These are phyloP conservation scores for Ferrisia virgata DNA, from an alignment of 2,888 invertebrate species.

Conservation along the genomic window DNA sequence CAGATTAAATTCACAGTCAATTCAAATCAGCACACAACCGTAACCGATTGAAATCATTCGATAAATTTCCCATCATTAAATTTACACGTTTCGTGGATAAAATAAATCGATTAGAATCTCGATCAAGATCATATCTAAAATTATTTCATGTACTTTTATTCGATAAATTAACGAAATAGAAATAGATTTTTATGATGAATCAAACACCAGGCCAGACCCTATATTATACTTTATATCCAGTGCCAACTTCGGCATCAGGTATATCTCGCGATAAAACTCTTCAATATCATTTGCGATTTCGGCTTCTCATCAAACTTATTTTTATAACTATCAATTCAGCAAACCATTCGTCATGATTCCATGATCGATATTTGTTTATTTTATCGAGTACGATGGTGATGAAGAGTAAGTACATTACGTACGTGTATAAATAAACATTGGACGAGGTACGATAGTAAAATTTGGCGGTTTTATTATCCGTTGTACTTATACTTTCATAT, in stretches of 20 bases:
- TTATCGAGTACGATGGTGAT: background rate
- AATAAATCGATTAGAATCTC: background rate
- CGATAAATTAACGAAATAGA: background rate
- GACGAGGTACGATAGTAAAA: too few species aligned
- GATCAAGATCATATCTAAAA: background rate
- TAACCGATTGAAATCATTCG: background rate
- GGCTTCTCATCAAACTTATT: background rate
- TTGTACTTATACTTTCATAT: too few species aligned
- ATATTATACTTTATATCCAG: background rate
- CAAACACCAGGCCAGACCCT: background rate
- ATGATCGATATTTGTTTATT: background rate
- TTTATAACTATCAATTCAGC: background rate
- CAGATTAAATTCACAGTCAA: background rate
- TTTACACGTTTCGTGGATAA: background rate
- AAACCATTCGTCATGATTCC: background rate
- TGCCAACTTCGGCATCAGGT: conserved; percentile 13
- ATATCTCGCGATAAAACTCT: background rate
- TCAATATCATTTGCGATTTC: background rate
- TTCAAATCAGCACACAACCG: background rate
- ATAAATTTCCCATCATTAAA: background rate
- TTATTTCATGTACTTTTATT: background rate
- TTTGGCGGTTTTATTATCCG: too few species aligned
- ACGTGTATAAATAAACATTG: too few species aligned
- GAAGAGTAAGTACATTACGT: too few species aligned
- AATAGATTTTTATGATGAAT: background rate